Conservation (phyloP, 1,140 invertebrate species). For the Hypsibius dujardini region DNA sequence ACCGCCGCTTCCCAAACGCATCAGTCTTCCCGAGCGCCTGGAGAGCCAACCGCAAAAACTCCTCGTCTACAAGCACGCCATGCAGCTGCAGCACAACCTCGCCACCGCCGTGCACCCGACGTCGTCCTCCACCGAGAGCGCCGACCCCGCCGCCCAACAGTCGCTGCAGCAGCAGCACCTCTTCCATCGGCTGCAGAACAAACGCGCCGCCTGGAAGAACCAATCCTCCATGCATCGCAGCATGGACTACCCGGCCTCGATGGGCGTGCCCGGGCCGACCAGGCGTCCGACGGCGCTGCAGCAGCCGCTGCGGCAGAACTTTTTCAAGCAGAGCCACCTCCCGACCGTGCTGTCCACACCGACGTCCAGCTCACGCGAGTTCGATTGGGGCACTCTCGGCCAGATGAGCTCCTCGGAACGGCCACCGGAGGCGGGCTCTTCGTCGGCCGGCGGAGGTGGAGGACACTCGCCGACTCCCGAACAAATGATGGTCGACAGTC, state of each 20-base stretch:
- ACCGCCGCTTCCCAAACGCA: conserved; percentile 42
- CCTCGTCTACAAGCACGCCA: conserved; percentile 30
- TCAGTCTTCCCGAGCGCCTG: conserved; percentile 43
- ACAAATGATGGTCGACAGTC: conserved; percentile 21
- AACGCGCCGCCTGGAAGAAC: conserved; percentile 58
- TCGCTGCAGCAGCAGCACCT: conserved; percentile 53
- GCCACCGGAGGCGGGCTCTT: neutral
- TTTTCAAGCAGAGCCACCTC: conserved; percentile 25
- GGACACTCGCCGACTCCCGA: conserved; percentile 8
- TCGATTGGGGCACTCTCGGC: neutral
- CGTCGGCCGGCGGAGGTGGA: neutral
- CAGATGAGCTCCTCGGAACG: neutral
- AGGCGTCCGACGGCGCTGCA: conserved; percentile 17
- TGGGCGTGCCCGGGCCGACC: conserved; percentile 2
- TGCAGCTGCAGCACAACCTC: conserved; percentile 28
- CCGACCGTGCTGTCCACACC: conserved; percentile 18
- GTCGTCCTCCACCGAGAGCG: neutral
- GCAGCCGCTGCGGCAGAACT: neutral
- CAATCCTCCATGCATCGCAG: conserved; percentile 46
- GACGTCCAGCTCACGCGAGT: conserved; percentile 15
- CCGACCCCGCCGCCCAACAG: conserved; percentile 18
- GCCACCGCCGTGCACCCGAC: neutral
- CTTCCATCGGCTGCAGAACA: conserved; percentile 58
- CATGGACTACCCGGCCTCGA: conserved; percentile 13
- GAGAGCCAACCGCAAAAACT: conserved; percentile 31